Percentiles rank a stretch among this genome's conserved stretches.
phyloP scores from a whole-genome alignment of 1,140 invertebrate genomes.

The Drosophila sulfurigaster region DNA sequence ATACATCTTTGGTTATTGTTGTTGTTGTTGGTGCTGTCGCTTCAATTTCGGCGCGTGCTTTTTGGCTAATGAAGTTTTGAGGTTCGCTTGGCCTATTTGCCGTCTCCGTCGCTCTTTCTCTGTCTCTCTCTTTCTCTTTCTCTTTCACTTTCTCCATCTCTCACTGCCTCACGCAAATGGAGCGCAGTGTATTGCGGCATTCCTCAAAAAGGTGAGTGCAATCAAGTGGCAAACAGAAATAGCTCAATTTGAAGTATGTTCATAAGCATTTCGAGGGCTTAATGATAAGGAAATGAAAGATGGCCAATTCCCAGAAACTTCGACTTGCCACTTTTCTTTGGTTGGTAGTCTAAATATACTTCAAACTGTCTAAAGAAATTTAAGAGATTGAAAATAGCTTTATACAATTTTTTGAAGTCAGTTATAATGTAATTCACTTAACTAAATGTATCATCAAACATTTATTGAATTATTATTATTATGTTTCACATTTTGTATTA shows the following conservation, averaged over 20 bases:
- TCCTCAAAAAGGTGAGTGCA: slow-evolving; percentile 43
- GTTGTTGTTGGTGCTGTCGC: slow-evolving; percentile 51
- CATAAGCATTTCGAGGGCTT: slow-evolving; percentile 41
- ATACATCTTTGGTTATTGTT: slow-evolving; percentile 48
- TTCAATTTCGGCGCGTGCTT: slow-evolving; percentile 71
- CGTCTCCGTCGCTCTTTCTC: slow-evolving; percentile 28
- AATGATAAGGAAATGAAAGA: slow-evolving; percentile 46
- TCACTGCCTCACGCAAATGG: not conserved
- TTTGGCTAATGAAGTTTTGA: slow-evolving; percentile 82
- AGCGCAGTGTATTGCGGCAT: slow-evolving; percentile 11
- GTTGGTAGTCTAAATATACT: not conserved
- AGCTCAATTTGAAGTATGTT: slow-evolving; percentile 53
- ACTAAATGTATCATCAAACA: no score
- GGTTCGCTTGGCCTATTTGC: slow-evolving; percentile 33
- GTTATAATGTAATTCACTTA: no score
- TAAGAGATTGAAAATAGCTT: not conserved
- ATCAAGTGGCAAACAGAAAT: slow-evolving; percentile 55
- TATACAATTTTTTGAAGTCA: not conserved
- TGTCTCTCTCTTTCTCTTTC: not conserved
- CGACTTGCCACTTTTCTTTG: not conserved
- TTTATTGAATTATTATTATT: no score
- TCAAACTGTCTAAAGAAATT: not conserved
- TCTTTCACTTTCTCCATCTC: not conserved
- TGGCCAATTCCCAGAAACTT: slow-evolving; percentile 18
- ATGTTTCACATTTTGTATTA: no score